Evolutionary conservation across 2,888 invertebrate genomes (phyloP), one percentile per base, ranked within the genome.

Genomic region (Callinectes sapidus): DNA sequence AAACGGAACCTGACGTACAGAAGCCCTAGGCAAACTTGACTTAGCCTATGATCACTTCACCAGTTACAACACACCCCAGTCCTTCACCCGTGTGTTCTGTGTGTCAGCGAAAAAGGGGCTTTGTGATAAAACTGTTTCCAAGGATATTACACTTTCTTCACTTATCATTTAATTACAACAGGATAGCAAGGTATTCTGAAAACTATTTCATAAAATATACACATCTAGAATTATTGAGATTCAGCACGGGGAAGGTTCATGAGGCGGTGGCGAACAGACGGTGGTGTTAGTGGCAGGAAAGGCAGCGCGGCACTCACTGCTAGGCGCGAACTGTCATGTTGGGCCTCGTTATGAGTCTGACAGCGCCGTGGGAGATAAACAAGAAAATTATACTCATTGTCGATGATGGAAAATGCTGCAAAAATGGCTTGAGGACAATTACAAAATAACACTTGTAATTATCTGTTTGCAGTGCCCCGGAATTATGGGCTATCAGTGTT

Each of bases 331-430:
- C 81, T 81, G 81, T 16, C 35, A 35, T 81, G 81, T 81, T 81
- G 35, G 32, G 8, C 81, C 32, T 32, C 8, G 35, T 81, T 81
- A 35, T 81, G 35, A 81, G 32, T 81, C 35, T 81, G 35, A 81
- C 81, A 81, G 35, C 32, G 35, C 81, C 81, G 13, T 13, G 28
- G 81, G 81, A 32, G 16, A 81, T 81, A 35, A 81, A 81, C 32
- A 35, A 81, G 81, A 81, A 35, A 81, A 81, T 81, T 81, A 81
- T 81, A 81, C 81, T 81, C 32, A 81, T 81, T 81, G 1, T 10
- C 23, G 32, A 35, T 81, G 81, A 35, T 81, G 16, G 81, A 81
- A 35, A 81, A 81, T 16, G 32, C 35, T 81, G 32, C 35, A 81
- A 81, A 35, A 81, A 81, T 81, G 35, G 32, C 81, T 81, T 35